Evolutionary conservation across 2,113 vertebrate species (phyloP).

Genomic region (Miniopterus natalensis): DNA sequence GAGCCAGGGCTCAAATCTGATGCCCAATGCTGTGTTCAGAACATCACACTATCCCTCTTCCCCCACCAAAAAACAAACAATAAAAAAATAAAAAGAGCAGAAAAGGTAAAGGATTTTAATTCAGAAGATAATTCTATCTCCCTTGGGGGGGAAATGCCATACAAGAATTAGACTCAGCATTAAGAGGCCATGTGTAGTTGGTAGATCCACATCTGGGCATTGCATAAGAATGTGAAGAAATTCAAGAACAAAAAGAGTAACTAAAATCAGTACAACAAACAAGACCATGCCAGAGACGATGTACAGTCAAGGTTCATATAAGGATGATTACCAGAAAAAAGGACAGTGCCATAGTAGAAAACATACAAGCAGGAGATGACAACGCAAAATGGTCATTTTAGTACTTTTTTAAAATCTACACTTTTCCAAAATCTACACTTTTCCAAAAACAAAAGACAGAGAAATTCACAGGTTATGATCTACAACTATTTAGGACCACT

Average conservation of each 20-base stretch:
- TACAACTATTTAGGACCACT: background rate
- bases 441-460: background rate
- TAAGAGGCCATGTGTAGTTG: background rate
- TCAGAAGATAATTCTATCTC: background rate
- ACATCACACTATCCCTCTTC: background rate
- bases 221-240: background rate
- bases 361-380: background rate
- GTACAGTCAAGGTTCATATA: background rate
- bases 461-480: constrained; percentile 8
- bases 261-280: background rate
- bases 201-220: background rate
- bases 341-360: background rate
- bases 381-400: background rate
- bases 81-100: background rate
- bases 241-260: constrained; percentile 17
- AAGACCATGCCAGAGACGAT: background rate
- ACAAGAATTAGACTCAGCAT: background rate
- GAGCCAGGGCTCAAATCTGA: background rate
- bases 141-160: background rate
- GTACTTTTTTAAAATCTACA: background rate
- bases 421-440: background rate
- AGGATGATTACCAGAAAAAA: background rate
- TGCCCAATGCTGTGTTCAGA: background rate
- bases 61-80: background rate
- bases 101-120: background rate